A percentile compares a stretch with the other conserved stretches of the same genome.
These are phyloP conservation scores for Pao palembangensis DNA, from an alignment of 2,113 vertebrate species.

Conservation along the genomic window DNA sequence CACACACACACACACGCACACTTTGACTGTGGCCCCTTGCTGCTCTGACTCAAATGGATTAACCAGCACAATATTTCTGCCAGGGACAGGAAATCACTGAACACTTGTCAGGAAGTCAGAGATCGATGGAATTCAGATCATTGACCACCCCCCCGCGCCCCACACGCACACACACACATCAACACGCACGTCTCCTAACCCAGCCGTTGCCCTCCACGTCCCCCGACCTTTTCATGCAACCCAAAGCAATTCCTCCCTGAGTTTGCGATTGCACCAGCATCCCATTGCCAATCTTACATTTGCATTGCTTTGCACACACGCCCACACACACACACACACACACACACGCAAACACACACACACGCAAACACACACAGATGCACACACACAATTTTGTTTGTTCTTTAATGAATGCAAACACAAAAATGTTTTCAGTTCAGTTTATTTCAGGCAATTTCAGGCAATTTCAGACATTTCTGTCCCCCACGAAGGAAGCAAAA, in stretches of 20 bases:
- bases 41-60: slow-evolving; percentile 75
- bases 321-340: slow-evolving; percentile 1
- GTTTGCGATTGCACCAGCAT: neutral
- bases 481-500: too few species aligned
- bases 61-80: slow-evolving; percentile 59
- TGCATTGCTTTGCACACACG: too few species aligned
- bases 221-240: slow-evolving; percentile 29
- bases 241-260: slow-evolving; percentile 18
- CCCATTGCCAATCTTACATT: too few species aligned
- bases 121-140: slow-evolving; percentile 68
- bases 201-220: slow-evolving; percentile 11
- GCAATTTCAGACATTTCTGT: too few species aligned
- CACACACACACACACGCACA: slow-evolving; percentile 18
- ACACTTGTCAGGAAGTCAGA: slow-evolving; percentile 66
- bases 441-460: too few species aligned
- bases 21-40: slow-evolving; percentile 40
- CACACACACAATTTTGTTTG: slow-evolving; percentile 4
- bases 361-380: neutral
- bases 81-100: slow-evolving; percentile 77
- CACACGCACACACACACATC: neutral
- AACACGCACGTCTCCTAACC: slow-evolving; percentile 12
- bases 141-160: slow-evolving; percentile 29
- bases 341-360: neutral
- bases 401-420: slow-evolving; percentile 3
- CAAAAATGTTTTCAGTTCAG: too few species aligned